Evolutionary conservation across 2,797 vertebrate species (phyloP).

Genomic region (Peromyscus attwateri): DNA sequence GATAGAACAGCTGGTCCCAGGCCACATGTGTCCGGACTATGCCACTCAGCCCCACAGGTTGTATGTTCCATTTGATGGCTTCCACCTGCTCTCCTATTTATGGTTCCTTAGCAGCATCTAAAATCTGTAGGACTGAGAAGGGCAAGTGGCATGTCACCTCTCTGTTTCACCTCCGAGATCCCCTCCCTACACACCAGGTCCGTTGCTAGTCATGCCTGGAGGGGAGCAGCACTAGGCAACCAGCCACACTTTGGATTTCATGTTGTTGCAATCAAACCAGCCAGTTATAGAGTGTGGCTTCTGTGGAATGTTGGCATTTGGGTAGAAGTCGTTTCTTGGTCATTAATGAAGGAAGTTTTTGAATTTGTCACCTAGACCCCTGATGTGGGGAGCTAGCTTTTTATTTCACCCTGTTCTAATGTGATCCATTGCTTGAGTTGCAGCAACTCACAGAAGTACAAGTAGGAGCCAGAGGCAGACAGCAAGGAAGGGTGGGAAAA

Average conservation of each 20-base stretch:
- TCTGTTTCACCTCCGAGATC: background rate
- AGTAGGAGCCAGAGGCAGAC: background rate
- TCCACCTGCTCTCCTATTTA: background rate
- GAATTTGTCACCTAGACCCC: background rate
- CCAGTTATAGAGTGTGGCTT: background rate
- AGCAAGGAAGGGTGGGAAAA: background rate
- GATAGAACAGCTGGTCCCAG: background rate
- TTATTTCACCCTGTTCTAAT: background rate
- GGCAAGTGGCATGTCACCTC: background rate
- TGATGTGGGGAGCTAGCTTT: background rate
- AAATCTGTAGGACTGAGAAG: background rate
- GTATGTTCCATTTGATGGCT: background rate
- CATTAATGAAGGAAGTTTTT: background rate
- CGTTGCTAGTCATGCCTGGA: background rate
- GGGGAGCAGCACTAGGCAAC: background rate
- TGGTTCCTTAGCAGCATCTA: background rate
- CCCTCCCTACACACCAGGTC: background rate
- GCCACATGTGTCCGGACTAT: background rate
- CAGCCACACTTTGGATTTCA: background rate
- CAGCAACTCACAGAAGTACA: background rate
- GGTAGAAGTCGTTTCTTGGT: slow-evolving; percentile 18
- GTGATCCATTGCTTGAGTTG: background rate
- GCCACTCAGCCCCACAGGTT: background rate
- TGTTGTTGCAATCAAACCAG: background rate
- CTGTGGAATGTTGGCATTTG: background rate